Evolutionary conservation across 2,797 vertebrate species (phyloP), one percentile per base, ranked within the genome.

Genomic region (Falco berigora): DNA sequence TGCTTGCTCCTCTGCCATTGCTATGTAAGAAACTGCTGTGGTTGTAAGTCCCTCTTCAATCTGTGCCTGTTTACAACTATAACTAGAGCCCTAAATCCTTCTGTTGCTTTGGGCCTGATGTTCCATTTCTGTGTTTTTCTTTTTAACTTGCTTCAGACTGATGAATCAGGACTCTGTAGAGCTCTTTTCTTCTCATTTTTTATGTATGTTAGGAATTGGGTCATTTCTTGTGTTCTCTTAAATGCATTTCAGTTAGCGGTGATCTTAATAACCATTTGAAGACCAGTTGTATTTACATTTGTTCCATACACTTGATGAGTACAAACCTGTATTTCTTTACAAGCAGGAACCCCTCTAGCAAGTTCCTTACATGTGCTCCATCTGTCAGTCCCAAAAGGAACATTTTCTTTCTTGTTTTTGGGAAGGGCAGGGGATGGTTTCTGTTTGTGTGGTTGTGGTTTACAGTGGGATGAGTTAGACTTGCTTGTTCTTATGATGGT

Each of bases 11-110:
- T 85, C 42, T 55, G 38, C 50, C 6, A 3, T 56, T 42, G 40
- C 74, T 71, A 0, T 81, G 14, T 63, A 23, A 67, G 61, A 71
- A 88, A 22, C 36, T 5, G 22, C 32, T 40, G 0, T 9, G 17
- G 17, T 55, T 86, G 5, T 8, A 5, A 24, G 34, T 77, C n/a
- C 16, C 10, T 72, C 27, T 78, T 81, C 55, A 78, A 77, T 68
- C 27, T 40, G 1, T 2, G 9, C 72, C 34, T 78, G 0, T 49
- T 64, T 72, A 24, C 42, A 63, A 7, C 7, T 42, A 0, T 50
- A 38, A 47, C 14, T 32, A 61, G 50, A 79, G 28, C 50, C 12
- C 3, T 77, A 20, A 67, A 21, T 32, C 40, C 19, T 68, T 74
- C 7, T 19, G 7, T 59, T 85, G 27, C 36, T 83, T 84, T 84